Evolutionary conservation across 2,888 invertebrate genomes (phyloP).

Genomic region (Steinernema scapterisci): DNA sequence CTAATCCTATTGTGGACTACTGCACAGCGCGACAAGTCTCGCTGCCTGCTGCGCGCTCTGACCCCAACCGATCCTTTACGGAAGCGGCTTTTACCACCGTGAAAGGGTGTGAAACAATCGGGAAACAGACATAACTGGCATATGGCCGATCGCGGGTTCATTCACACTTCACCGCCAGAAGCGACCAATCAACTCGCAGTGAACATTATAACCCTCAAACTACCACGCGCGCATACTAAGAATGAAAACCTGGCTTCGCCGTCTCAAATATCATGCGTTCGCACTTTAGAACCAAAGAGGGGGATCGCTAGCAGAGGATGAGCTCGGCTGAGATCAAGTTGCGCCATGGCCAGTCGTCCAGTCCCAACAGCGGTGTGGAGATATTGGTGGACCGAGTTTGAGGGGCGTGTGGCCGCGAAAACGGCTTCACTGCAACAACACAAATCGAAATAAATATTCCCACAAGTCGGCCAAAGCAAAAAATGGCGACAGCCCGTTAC

Average conservation of each 20-base stretch:
- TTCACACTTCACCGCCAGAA: not conserved
- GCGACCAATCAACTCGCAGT: not conserved
- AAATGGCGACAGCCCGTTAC: conserved; percentile 20
- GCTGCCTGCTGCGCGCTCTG: conserved; percentile 2
- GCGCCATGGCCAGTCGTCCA: conserved; percentile 8
- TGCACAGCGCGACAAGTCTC: conserved; percentile 25
- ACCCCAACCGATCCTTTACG: conserved; percentile 1
- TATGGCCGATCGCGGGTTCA: conserved; percentile 7
- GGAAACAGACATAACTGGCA: conserved; percentile 4
- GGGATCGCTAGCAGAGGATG: conserved; percentile 21
- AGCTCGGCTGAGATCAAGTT: conserved; percentile 15
- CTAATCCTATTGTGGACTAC: conserved; percentile 28
- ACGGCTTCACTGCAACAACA: conserved; percentile 26
- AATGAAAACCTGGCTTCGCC: conserved; percentile 7
- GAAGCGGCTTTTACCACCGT: conserved; percentile 25
- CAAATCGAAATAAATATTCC: conserved; percentile 25
- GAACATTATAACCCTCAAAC: not conserved
- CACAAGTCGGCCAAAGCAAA: not conserved
- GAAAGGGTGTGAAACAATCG: conserved; percentile 25
- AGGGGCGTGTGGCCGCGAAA: conserved; percentile 21
- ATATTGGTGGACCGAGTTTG: conserved; percentile 5
- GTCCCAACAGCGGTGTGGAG: not conserved
- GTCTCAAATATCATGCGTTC: conserved; percentile 16
- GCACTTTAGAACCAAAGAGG: conserved; percentile 25
- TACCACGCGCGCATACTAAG: not conserved